Evolutionary conservation across 2,888 invertebrate species (phyloP).

Genomic region (Chironomus tentans): DNA sequence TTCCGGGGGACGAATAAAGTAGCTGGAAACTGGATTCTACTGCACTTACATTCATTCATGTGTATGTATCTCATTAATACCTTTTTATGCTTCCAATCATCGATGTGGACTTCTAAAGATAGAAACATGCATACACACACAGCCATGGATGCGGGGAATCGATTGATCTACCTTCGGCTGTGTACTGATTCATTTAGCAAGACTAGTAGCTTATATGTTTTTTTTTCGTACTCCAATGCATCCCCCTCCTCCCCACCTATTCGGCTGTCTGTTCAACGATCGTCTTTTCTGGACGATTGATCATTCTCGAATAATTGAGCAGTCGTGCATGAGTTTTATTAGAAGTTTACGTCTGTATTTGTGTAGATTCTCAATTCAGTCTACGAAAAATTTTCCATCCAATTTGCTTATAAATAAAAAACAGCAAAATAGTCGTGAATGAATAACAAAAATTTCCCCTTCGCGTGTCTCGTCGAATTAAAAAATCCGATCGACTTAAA

Average conservation of each 20-base stretch:
- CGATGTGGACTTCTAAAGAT: not conserved
- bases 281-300: no score
- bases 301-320: no score
- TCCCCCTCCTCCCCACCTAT: not conserved
- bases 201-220: slow-evolving; percentile 17
- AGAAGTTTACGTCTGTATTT: not conserved
- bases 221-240: not conserved
- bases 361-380: not conserved
- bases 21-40: slow-evolving; percentile 22
- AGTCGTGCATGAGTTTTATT: not conserved
- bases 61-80: slow-evolving; percentile 14
- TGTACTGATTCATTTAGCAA: slow-evolving; percentile 4
- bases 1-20: slow-evolving; percentile 2
- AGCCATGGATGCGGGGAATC: not conserved
- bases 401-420: not conserved
- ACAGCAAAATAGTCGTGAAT: slow-evolving; percentile 1
- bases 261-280: no score
- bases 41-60: not conserved
- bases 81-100: not conserved
- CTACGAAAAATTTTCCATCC: not conserved
- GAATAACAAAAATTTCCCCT: slow-evolving; percentile 5
- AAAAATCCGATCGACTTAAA: slow-evolving; percentile 11
- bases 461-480: slow-evolving; percentile 17
- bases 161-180: not conserved
- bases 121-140: not conserved